Percentiles rank a stretch among this genome's conserved stretches.
phyloP scores from a whole-genome alignment of 2,113 vertebrate species.

The Proterorhinus semilunaris region DNA sequence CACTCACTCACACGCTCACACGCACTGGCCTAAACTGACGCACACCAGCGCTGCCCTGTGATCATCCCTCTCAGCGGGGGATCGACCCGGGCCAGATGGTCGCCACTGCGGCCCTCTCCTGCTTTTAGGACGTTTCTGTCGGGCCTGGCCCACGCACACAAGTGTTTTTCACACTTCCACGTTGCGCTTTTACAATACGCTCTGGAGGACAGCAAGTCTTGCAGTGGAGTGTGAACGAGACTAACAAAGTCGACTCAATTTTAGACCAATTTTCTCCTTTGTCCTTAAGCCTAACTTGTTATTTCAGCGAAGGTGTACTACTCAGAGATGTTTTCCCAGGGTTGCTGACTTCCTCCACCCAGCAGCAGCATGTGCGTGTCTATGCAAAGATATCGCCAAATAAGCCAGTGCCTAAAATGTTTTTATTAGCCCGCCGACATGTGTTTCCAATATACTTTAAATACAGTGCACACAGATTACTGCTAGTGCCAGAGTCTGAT shows the following conservation, averaged over 20 bases:
- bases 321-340: conserved; percentile 12
- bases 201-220: conserved; percentile 38
- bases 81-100: conserved; percentile 71
- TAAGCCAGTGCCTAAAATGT: conserved; percentile 65
- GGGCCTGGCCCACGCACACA: conserved; percentile 57
- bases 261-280: conserved; percentile 39
- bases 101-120: conserved; percentile 36
- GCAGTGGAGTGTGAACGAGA: conserved; percentile 53
- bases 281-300: conserved; percentile 10
- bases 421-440: conserved; percentile 73
- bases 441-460: conserved; percentile 77
- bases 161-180: conserved; percentile 53
- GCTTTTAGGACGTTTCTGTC: conserved; percentile 54
- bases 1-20: conserved; percentile 33
- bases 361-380: conserved; percentile 8
- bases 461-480: conserved; percentile 40
- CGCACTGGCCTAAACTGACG: background rate
- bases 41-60: conserved; percentile 24
- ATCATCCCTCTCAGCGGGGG: conserved; percentile 62
- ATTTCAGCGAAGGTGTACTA: background rate
- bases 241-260: conserved; percentile 50
- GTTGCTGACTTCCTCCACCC: conserved; percentile 32
- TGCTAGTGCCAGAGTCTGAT: conserved; percentile 50
- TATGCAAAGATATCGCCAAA: conserved; percentile 54
- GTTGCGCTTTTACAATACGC: conserved; percentile 29